These are phyloP conservation scores for Metellina segmentata DNA, from an alignment of 2,888 invertebrate species.

Conservation along the genomic window DNA sequence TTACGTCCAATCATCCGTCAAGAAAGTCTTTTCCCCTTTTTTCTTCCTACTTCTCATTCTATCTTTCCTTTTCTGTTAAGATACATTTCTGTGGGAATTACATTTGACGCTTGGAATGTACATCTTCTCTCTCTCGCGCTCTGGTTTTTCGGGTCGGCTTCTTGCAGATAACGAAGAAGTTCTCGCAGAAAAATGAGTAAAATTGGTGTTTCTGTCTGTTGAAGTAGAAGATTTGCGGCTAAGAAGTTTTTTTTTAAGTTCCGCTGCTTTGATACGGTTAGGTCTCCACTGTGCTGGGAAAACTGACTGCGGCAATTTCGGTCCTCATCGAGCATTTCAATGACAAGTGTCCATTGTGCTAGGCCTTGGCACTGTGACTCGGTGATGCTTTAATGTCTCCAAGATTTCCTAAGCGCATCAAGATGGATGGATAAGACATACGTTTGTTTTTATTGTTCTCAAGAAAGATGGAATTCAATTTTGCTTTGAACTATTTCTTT, in stretches of 20 bases:
- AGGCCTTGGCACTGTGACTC: neutral
- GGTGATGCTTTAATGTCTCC: neutral
- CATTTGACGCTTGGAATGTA: slow-evolving; percentile 62
- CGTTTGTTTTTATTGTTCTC: neutral
- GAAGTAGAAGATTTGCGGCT: slow-evolving; percentile 31
- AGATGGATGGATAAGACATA: neutral
- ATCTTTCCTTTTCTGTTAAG: slow-evolving; percentile 51
- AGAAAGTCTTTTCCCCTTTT: slow-evolving; percentile 39
- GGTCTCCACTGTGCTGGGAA: neutral
- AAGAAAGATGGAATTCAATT: neutral
- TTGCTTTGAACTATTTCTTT: neutral
- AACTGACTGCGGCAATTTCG: slow-evolving; percentile 20
- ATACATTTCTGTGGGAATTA: slow-evolving; percentile 72
- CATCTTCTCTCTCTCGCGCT: slow-evolving; percentile 3
- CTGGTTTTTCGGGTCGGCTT: slow-evolving; percentile 8
- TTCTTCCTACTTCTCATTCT: slow-evolving; percentile 29
- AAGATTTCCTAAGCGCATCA: neutral
- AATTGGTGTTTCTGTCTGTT: slow-evolving; percentile 53
- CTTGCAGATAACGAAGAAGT: slow-evolving; percentile 54
- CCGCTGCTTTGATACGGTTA: neutral
- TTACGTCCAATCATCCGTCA: slow-evolving; percentile 72
- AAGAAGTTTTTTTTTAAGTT: slow-evolving; percentile 2
- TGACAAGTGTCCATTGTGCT: slow-evolving; percentile 12
- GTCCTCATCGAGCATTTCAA: slow-evolving; percentile 2
- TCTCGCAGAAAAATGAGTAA: slow-evolving; percentile 39